phyloP scores from a whole-genome alignment of 1,140 invertebrate genomes.

The Tribolium castaneum region DNA sequence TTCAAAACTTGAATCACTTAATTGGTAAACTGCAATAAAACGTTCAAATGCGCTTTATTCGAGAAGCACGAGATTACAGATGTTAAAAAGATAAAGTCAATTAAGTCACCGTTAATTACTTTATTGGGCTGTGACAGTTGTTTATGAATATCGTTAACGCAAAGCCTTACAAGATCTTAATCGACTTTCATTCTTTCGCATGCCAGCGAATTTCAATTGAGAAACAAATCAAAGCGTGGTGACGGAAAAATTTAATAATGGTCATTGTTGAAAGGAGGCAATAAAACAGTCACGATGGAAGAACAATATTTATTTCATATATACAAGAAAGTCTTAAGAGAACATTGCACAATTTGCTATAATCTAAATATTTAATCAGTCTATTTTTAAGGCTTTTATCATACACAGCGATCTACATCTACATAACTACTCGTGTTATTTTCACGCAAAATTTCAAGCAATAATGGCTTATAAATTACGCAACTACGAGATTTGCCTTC shows the following conservation, averaged over 20 bases:
- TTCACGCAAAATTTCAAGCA: constrained; percentile 23
- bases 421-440: constrained; percentile 39
- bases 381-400: constrained; percentile 52
- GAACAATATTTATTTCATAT: constrained; percentile 41
- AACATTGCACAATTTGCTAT: constrained; percentile 49
- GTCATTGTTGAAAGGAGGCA: background rate
- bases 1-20: background rate
- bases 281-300: constrained; percentile 15
- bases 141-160: constrained; percentile 46
- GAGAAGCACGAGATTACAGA: background rate
- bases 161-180: constrained; percentile 24
- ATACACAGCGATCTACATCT: constrained; percentile 43
- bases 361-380: constrained; percentile 52
- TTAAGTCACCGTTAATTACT: constrained; percentile 55
- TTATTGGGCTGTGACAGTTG: constrained; percentile 52
- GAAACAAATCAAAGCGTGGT: background rate
- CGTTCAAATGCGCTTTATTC: background rate
- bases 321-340: constrained; percentile 37
- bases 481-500: constrained; percentile 41
- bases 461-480: constrained; percentile 11
- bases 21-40: constrained; percentile 3
- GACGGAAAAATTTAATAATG: background rate
- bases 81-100: constrained; percentile 48
- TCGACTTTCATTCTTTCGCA: constrained; percentile 11
- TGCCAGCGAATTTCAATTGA: constrained; percentile 12